A percentile compares a stretch with the other conserved stretches of the same genome.
These are phyloP conservation scores for Stenichneumon culpator DNA, from an alignment of 2,888 invertebrate genomes.

Conservation along the genomic window DNA sequence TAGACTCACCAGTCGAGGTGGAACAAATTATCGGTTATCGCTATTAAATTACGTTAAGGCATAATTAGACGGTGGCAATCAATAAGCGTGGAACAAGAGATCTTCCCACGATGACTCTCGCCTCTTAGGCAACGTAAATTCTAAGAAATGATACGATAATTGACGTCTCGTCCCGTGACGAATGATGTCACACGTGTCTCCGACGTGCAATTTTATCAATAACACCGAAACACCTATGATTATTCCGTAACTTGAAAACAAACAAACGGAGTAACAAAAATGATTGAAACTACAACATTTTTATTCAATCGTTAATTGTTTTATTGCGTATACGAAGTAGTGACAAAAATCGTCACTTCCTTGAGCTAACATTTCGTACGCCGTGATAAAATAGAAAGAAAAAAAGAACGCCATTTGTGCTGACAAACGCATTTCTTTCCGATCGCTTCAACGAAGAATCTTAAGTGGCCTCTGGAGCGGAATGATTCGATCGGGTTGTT, in stretches of 20 bases:
- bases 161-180: not conserved
- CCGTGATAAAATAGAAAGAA: not conserved
- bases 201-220: not conserved
- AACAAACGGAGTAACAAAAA: not conserved
- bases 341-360: slow-evolving; percentile 5
- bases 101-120: slow-evolving; percentile 44
- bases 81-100: not conserved
- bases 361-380: not conserved
- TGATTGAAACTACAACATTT: not conserved
- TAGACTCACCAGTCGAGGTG: not conserved
- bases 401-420: slow-evolving; percentile 12
- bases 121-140: not conserved
- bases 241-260: not conserved
- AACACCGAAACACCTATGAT: not conserved
- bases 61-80: slow-evolving; percentile 11
- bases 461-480: not conserved
- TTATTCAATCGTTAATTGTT: not conserved
- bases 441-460: not conserved
- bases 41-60: slow-evolving; percentile 22
- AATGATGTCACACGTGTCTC: not conserved
- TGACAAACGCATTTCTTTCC: not conserved
- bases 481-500: not conserved
- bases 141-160: not conserved
- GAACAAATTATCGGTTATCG: slow-evolving; percentile 45
- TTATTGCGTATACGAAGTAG: slow-evolving; percentile 3